These are phyloP conservation scores for Scaptomyza pallida DNA, from an alignment of 1,140 invertebrate genomes.

Conservation along the genomic window DNA sequence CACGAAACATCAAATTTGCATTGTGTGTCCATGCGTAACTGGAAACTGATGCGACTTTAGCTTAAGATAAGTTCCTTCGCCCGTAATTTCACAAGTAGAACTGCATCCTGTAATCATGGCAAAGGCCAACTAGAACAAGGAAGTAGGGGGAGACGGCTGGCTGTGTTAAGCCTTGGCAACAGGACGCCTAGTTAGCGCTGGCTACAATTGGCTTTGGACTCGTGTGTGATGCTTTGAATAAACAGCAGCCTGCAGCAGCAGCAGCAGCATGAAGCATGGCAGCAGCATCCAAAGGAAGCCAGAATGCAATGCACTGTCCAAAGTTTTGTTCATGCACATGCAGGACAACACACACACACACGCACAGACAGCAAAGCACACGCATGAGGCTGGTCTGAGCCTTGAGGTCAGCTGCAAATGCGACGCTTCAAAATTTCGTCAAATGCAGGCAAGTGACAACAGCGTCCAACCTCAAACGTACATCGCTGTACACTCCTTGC, in stretches of 20 bases:
- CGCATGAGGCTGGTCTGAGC: conserved; percentile 40
- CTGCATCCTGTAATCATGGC: conserved; percentile 1
- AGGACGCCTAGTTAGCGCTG: background rate
- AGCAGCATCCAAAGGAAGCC: conserved; percentile 36
- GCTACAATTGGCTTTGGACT: conserved; percentile 26
- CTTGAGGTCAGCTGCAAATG: conserved; percentile 66
- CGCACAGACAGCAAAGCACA: too few relatives aligned
- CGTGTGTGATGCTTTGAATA: conserved; percentile 38
- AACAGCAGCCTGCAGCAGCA: conserved; percentile 25
- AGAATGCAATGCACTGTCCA: conserved; percentile 32
- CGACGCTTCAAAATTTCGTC: conserved; percentile 72
- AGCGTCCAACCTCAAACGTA: conserved; percentile 5
- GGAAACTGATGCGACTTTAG: background rate
- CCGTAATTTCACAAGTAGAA: background rate
- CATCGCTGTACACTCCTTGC: conserved; percentile 5
- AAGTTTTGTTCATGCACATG: conserved; percentile 18
- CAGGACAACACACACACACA: background rate
- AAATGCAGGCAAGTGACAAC: conserved; percentile 62
- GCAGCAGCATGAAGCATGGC: too few relatives aligned
- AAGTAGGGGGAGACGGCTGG: background rate
- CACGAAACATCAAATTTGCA: too few relatives aligned
- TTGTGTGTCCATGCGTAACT: too few relatives aligned
- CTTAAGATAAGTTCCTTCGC: background rate
- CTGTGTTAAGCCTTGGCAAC: background rate
- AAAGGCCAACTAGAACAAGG: too few relatives aligned